Conservation (phyloP, 2,797 vertebrate species). For the Pampus argenteus region DNA sequence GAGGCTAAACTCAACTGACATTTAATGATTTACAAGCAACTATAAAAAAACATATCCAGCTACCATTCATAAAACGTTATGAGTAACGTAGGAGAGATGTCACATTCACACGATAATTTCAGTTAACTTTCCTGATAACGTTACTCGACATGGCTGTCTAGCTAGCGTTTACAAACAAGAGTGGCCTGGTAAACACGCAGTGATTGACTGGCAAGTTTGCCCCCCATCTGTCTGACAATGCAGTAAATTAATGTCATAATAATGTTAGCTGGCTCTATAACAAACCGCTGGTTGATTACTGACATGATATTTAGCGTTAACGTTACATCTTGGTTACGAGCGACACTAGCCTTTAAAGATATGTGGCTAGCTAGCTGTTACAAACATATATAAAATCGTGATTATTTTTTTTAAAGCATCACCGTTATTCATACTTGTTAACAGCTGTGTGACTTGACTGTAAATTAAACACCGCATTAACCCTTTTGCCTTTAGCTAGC, state of each 20-base stretch:
- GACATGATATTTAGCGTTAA: not conserved
- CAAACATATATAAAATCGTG: not conserved
- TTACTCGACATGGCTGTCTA: not conserved
- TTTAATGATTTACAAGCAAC: not conserved
- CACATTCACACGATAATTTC: not conserved
- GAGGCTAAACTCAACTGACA: not conserved
- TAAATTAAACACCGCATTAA: not conserved
- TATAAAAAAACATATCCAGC: not conserved
- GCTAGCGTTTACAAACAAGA: constrained; percentile 24
- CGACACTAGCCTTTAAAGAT: constrained; percentile 14
- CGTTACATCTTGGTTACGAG: constrained; percentile 1
- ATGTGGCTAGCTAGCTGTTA: constrained; percentile 47
- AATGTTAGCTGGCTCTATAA: not conserved
- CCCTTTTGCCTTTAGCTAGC: constrained; percentile 2
- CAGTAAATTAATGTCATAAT: not conserved
- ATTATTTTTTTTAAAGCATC: not conserved
- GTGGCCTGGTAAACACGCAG: constrained; percentile 10
- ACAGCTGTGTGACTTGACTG: fast-evolving
- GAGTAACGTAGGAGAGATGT: not conserved
- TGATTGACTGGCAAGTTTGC: not conserved
- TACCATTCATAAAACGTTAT: not conserved
- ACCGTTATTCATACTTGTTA: not conserved
- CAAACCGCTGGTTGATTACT: not conserved
- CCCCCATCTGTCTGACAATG: not conserved
- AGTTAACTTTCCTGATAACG: constrained; percentile 21